phyloP scores from a whole-genome alignment of 1,140 invertebrate species.

The Nylanderia fulva region DNA sequence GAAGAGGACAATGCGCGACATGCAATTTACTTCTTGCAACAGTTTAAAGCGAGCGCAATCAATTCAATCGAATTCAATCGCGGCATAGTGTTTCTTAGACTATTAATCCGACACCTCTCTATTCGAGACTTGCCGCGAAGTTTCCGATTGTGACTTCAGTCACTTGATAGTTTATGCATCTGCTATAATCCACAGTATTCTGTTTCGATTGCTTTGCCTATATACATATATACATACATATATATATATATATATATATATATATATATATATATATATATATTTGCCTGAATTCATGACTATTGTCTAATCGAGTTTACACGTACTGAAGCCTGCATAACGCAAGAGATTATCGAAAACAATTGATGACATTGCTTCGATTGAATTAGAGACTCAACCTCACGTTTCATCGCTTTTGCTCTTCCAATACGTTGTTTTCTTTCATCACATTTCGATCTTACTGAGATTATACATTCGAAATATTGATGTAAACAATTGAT shows the following conservation, averaged over 20 bases:
- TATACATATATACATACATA: background rate
- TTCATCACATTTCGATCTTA: background rate
- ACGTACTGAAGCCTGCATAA: slow-evolving; percentile 46
- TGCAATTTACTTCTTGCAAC: slow-evolving; percentile 49
- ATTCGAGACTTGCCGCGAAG: slow-evolving; percentile 16
- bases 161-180: slow-evolving; percentile 53
- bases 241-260: slow-evolving; percentile 2
- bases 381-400: background rate
- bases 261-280: background rate
- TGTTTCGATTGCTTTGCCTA: slow-evolving; percentile 51
- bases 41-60: background rate
- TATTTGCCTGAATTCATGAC: slow-evolving; percentile 62
- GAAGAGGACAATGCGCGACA: slow-evolving; percentile 29
- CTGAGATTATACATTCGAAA: background rate
- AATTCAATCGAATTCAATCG: slow-evolving; percentile 65
- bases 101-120: slow-evolving; percentile 56
- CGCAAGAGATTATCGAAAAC: slow-evolving; percentile 49
- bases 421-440: background rate
- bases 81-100: slow-evolving; percentile 42
- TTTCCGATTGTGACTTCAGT: slow-evolving; percentile 49
- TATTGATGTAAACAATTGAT: background rate
- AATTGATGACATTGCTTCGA: background rate
- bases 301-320: slow-evolving; percentile 58
- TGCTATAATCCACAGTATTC: slow-evolving; percentile 3
- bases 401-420: background rate